Evolutionary conservation across 2,888 invertebrate genomes (phyloP), one percentile per base, ranked within the genome.

Genomic region (Dynastes hyllus): DNA sequence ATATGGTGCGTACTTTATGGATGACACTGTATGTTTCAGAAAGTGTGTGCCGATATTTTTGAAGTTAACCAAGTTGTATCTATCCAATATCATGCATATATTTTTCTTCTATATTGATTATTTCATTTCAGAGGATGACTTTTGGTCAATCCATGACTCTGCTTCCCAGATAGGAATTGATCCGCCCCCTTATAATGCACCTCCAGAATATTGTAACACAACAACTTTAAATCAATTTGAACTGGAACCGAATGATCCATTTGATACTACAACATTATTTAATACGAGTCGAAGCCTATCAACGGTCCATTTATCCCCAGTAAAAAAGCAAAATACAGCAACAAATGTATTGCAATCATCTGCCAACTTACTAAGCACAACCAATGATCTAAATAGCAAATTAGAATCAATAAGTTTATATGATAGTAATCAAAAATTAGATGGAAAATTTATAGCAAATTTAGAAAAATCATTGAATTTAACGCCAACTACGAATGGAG

Each of bases 401-500:
- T 40, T 78, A 11, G 66, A 71, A 27, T 63, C 37, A n/a, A 71
- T 78, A n/a, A 76, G 32, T 11, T 53, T 79, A 29, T 61, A 76
- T 13, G 65, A 79, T 45, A 50, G 66, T 55, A 89, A 90, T 1
- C 90, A 90, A 79, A 89, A 91, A 83, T 86, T 92, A 22, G 92
- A 92, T 84, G 90, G 91, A 8, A 90, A 90, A 16, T 93, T 94
- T 81, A 89, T 93, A 53, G 92, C 91, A 0, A 93, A 94, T 84
- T 86, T 94, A 70, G 94, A 94, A 86, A 93, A 93, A 82, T 92
- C 91, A 83, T 88, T 94, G 13, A 80, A 80, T 80, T 79, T 85
- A 53, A 22, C 45, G 11, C 22, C 45, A 27, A 11, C 27, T 22
- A 82, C 82, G 5, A 85, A 85, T 78, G 84, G 82, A 16, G 77